These are phyloP conservation scores for Monoplex corrugatus DNA, from an alignment of 2,888 invertebrate species.

Conservation along the genomic window DNA sequence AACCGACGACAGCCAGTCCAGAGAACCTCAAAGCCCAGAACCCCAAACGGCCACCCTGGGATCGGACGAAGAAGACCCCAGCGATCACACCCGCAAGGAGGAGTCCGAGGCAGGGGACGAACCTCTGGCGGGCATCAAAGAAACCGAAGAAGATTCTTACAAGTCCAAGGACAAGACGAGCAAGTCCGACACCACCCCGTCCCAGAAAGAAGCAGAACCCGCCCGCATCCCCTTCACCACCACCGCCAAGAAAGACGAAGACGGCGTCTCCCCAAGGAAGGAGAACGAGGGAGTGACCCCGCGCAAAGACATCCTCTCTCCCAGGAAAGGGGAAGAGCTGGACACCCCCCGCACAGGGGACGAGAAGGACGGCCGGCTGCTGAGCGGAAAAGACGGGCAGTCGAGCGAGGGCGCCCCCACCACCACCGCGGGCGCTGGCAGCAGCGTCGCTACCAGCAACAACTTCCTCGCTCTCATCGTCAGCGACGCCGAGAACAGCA, in stretches of 20 bases:
- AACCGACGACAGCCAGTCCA: background rate
- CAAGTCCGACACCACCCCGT: background rate
- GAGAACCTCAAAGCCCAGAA: background rate
- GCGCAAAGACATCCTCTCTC: constrained; percentile 20
- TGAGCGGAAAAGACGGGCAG: constrained; percentile 30
- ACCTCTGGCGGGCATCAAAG: background rate
- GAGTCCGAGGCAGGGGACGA: constrained; percentile 49
- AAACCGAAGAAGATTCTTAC: constrained; percentile 21
- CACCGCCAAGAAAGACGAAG: constrained; percentile 7
- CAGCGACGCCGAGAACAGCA: constrained; percentile 30
- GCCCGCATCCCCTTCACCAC: background rate
- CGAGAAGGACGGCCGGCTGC: background rate
- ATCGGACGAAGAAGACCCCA: background rate
- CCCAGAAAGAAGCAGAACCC: background rate
- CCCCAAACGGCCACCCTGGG: background rate
- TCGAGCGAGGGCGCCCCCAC: background rate
- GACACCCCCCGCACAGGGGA: constrained; percentile 28
- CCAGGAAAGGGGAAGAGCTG: constrained; percentile 24
- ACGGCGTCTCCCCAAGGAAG: constrained; percentile 18
- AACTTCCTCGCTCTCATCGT: constrained; percentile 32
- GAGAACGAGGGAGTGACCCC: constrained; percentile 31
- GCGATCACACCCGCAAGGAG: constrained; percentile 43
- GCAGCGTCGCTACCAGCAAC: constrained; percentile 42
- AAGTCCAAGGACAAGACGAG: constrained; percentile 4
- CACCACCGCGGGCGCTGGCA: background rate